phyloP scores from a whole-genome alignment of 92 coral and sea anemone species.

The Zoanthus sociatus region DNA sequence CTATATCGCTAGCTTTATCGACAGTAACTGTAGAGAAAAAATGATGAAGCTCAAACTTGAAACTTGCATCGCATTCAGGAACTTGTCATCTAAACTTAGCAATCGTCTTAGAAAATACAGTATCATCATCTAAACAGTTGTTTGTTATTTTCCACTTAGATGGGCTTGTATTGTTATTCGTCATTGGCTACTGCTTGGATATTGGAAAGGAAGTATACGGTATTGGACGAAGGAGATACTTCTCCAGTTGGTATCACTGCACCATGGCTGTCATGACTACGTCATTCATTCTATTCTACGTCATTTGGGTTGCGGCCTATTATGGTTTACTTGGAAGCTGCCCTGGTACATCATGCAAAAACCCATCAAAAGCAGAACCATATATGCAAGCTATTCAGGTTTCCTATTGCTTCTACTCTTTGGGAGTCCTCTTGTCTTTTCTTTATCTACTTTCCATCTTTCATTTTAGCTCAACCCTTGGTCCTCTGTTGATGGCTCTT shows the following conservation, averaged over 20 bases:
- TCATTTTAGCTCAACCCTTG: constrained; percentile 27
- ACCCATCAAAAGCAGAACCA: constrained; percentile 3
- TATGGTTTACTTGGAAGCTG: not conserved
- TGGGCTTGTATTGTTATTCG: constrained; percentile 35
- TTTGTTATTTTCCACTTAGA: constrained; percentile 13
- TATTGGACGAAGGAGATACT: constrained; percentile 38
- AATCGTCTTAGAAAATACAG: too few relatives aligned
- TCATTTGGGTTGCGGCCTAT: constrained; percentile 36
- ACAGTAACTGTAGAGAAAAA: too few relatives aligned
- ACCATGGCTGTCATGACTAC: constrained; percentile 20
- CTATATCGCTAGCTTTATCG: too few relatives aligned
- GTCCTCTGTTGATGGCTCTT: constrained; percentile 58
- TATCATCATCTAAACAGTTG: not conserved
- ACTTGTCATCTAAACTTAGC: too few relatives aligned
- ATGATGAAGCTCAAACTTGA: too few relatives aligned
- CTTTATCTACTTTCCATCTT: constrained; percentile 34
- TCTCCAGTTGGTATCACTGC: constrained; percentile 46
- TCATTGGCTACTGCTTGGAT: constrained; percentile 46
- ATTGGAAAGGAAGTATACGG: constrained; percentile 41
- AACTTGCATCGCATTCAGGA: too few relatives aligned
- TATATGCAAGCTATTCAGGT: not conserved
- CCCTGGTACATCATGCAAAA: not conserved
- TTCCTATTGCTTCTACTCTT: constrained; percentile 39
- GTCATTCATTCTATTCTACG: constrained; percentile 37
- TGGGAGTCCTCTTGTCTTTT: constrained; percentile 52